Evolutionary conservation across 2,113 vertebrate genomes (phyloP).

Genomic region (Sinocyclocheilus anophthalmus): DNA sequence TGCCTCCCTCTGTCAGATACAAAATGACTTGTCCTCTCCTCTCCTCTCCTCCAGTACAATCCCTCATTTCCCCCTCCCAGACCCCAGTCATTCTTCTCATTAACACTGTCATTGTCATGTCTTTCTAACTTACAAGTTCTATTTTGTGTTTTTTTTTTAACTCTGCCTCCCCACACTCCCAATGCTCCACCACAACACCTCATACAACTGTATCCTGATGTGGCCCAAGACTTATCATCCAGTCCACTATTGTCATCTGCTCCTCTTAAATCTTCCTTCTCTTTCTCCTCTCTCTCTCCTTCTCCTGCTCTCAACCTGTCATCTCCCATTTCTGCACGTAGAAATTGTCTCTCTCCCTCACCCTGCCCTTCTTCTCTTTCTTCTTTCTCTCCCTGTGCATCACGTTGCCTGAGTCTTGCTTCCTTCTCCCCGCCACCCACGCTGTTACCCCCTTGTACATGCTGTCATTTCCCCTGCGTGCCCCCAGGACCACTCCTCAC

Average conservation of each 20-base stretch:
- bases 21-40: slow-evolving; percentile 47
- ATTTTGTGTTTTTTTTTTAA: neutral
- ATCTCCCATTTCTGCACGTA: neutral
- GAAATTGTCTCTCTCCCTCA: slow-evolving; percentile 17
- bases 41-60: slow-evolving; percentile 59
- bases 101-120: neutral
- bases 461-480: slow-evolving; percentile 75
- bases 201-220: neutral
- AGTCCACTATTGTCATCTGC: slow-evolving; percentile 57
- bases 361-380: slow-evolving; percentile 39
- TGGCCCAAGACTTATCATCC: neutral
- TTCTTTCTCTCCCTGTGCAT: slow-evolving; percentile 64
- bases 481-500: slow-evolving; percentile 65
- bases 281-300: neutral
- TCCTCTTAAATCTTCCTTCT: slow-evolving; percentile 42
- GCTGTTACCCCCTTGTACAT: slow-evolving; percentile 72
- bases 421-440: slow-evolving; percentile 75
- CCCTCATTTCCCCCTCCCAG: slow-evolving; percentile 39
- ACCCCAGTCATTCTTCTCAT: slow-evolving; percentile 39
- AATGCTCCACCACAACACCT: neutral
- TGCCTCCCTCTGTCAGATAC: neutral
- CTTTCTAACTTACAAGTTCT: too few relatives aligned
- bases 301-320: neutral
- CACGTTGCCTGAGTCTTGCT: slow-evolving; percentile 65
- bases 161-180: too few relatives aligned